Evolutionary conservation across 2,888 invertebrate species (phyloP), one percentile per base, ranked within the genome.

Genomic region (Ormyrus rosae): DNA sequence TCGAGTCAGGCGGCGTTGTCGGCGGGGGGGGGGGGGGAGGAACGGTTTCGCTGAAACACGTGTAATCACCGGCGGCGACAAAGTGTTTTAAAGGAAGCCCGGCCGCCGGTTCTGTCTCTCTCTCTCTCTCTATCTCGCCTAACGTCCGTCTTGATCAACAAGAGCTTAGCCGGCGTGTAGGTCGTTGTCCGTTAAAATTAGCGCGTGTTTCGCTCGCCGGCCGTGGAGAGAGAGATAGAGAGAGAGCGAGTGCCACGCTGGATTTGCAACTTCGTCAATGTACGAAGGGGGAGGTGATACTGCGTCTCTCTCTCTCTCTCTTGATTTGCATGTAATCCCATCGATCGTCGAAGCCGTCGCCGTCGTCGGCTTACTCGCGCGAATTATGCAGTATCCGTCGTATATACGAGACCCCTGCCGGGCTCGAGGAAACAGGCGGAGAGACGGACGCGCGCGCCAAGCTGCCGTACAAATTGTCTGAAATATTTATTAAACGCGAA

Each of bases 321-420:
- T 34, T 34, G 77, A 83, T 84, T 83, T 84, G 76, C 78, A 82
- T 80, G 78, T 82, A 84, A 83, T 79, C 82, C 77, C 75, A 83
- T 83, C 83, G 80, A 82, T 83, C 82, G 78, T 73, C 75, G 73
- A 81, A 83, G 81, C 80, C 80, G 58, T 78, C 77, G 77, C 73
- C 80, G 55, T 75, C 75, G 50, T 73, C 75, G 60, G 82, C 75
- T 80, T 76, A 58, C 60, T 63, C 34, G n/a, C 34, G 61, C 65
- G 79, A 83, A 83, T 83, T 83, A 82, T 83, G 73, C 74, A 80
- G 76, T 73, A 68, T 68, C 46, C 69, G 61, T 67, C 56, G 67
- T 10, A 45, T 10, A 45, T 61, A 13, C 13, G 45, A 10, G 6
- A 50, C 56, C n/a, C 7, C 6, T n/a, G 19, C 9, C 8, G 13